A percentile compares a stretch with the other conserved stretches of the same genome.
Evolutionary conservation across 2,888 invertebrate species (phyloP).

Genomic region (Hermaeophaga mercurialis): DNA sequence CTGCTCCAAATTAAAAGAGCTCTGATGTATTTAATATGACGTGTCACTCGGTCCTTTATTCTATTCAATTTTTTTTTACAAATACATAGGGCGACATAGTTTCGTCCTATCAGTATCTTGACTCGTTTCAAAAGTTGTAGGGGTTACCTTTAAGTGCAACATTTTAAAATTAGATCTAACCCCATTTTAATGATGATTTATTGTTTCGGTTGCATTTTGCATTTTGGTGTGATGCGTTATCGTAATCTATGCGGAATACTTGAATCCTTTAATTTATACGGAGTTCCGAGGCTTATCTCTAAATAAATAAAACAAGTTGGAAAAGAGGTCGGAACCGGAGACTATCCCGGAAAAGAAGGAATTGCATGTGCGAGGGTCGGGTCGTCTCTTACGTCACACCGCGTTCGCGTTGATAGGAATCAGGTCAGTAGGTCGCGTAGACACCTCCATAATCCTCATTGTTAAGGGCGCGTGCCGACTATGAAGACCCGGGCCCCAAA

Average conservation of each 20-base stretch:
- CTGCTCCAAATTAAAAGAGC: too few species aligned
- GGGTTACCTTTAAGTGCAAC: too few species aligned
- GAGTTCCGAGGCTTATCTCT: neutral
- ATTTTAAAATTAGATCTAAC: too few species aligned
- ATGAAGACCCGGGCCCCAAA: slow-evolving; percentile 4
- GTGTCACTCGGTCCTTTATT: too few species aligned
- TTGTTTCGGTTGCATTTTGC: too few species aligned
- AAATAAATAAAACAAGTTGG: slow-evolving; percentile 12
- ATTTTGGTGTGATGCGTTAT: too few species aligned
- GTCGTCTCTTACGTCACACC: slow-evolving; percentile 33
- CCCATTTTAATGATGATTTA: too few species aligned
- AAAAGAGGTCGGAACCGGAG: slow-evolving; percentile 10
- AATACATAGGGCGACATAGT: too few species aligned
- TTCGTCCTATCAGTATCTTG: too few species aligned
- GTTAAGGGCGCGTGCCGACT: slow-evolving; percentile 20
- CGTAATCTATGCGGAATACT: neutral
- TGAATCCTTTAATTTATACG: slow-evolving; percentile 1
- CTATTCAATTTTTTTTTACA: too few species aligned
- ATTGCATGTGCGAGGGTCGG: slow-evolving; percentile 34
- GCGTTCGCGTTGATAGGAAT: slow-evolving; percentile 23
- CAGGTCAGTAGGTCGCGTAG: slow-evolving; percentile 35
- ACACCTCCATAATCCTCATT: slow-evolving; percentile 15
- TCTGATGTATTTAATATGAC: too few species aligned
- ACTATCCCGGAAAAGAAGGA: slow-evolving; percentile 31
- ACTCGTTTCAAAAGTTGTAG: too few species aligned